Evolutionary conservation across 2,797 vertebrate species (phyloP).

Genomic region (Cossypha polioptera): DNA sequence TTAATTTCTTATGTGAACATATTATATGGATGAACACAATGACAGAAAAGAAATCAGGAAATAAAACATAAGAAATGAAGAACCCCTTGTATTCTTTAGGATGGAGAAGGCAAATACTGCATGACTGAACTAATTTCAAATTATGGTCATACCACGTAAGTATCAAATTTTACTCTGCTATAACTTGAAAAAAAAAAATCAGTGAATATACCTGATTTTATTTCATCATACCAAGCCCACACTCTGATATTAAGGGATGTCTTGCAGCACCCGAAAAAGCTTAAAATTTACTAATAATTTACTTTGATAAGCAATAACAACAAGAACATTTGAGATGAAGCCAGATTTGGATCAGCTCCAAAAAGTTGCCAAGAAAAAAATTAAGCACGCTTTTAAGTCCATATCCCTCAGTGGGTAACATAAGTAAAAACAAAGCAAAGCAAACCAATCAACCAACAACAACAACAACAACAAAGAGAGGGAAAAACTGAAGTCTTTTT

Average conservation of each 20-base stretch:
- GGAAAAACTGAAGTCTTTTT: neutral
- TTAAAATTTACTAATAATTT: neutral
- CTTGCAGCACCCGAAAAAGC: neutral
- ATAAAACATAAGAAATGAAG: neutral
- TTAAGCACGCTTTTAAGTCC: neutral
- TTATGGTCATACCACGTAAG: neutral
- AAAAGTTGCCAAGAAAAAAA: neutral
- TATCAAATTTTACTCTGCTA: neutral
- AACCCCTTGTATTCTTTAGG: neutral
- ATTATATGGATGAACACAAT: neutral
- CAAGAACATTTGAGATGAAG: neutral
- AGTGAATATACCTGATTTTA: neutral
- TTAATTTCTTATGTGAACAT: neutral
- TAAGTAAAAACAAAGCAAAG: neutral
- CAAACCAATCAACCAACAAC: neutral
- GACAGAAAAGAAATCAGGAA: neutral
- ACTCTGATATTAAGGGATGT: neutral
- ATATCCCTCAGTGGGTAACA: neutral
- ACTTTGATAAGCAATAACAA: neutral
- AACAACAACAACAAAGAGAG: fast-evolving
- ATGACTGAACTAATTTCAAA: neutral
- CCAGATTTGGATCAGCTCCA: neutral
- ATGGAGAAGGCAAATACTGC: neutral
- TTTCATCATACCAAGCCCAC: neutral
- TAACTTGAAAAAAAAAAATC: neutral